Percentiles rank a stretch among this genome's conserved stretches.
These are phyloP conservation scores for Theodoxus fluviatilis DNA, from an alignment of 2,888 invertebrate genomes.

Conservation along the genomic window DNA sequence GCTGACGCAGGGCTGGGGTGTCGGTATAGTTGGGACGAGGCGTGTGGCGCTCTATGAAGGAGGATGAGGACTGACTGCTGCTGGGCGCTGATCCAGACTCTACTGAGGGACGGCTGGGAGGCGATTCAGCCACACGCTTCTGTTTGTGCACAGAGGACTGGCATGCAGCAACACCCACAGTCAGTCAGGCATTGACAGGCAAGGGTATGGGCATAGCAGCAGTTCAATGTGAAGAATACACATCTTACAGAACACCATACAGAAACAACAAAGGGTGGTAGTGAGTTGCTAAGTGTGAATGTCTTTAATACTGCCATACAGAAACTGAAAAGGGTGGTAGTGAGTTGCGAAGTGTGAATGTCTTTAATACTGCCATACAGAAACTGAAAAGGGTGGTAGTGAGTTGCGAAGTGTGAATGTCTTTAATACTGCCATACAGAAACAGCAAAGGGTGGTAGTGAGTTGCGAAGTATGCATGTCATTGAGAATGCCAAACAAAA, in stretches of 20 bases:
- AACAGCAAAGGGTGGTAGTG: background rate
- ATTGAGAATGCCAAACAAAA: background rate
- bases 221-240: too few species aligned
- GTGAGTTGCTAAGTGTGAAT: background rate
- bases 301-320: background rate
- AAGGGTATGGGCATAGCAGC: too few species aligned
- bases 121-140: conserved; percentile 39
- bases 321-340: background rate
- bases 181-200: too few species aligned
- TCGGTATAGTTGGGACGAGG: conserved; percentile 75
- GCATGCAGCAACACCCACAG: background rate
- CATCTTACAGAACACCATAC: background rate
- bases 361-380: background rate
- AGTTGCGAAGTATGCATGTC: background rate
- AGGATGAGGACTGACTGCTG: conserved; percentile 36
- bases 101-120: conserved; percentile 50
- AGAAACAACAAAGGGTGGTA: conserved; percentile 9
- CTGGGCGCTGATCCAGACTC: conserved; percentile 52
- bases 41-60: conserved; percentile 50
- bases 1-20: conserved; percentile 89
- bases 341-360: background rate
- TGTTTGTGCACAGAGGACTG: background rate
- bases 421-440: background rate
- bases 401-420: background rate
- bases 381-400: background rate